Percentiles rank a stretch among this genome's conserved stretches.
phyloP scores from a whole-genome alignment of 2,797 vertebrate genomes.

The Diceros bicornis region DNA sequence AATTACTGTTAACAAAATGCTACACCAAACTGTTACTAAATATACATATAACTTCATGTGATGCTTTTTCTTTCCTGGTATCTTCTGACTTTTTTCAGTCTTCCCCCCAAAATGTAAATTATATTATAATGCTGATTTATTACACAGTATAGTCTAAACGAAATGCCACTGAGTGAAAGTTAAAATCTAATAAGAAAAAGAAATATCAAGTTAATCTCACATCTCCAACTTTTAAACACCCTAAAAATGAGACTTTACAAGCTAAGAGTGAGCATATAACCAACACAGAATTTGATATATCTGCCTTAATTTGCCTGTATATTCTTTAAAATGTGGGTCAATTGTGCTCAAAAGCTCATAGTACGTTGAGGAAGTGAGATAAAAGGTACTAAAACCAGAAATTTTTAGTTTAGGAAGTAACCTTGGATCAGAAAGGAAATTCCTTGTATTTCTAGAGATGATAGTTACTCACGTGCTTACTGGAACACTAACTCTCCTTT shows the following conservation, averaged over 20 bases:
- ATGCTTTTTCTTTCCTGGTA: conserved; percentile 19
- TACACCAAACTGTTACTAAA: background rate
- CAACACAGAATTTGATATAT: background rate
- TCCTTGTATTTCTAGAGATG: background rate
- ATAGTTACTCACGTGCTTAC: conserved; percentile 9
- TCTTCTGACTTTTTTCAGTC: background rate
- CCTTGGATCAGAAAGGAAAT: background rate
- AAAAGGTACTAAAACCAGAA: conserved; percentile 25
- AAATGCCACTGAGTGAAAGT: conserved; percentile 53
- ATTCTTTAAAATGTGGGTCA: conserved; percentile 46
- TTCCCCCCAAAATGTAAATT: conserved; percentile 6
- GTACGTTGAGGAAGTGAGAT: background rate
- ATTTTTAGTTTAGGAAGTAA: conserved; percentile 20
- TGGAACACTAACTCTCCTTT: background rate
- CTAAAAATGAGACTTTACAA: conserved; percentile 17
- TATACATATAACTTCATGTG: background rate
- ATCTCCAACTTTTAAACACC: conserved; percentile 12
- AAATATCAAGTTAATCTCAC: conserved; percentile 59
- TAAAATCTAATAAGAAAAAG: conserved; percentile 49
- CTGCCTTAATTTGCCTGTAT: background rate
- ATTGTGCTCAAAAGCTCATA: conserved; percentile 33
- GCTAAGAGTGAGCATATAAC: background rate
- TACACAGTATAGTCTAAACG: conserved; percentile 20
- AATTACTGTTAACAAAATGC: conserved; percentile 32
- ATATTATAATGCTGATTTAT: conserved; percentile 47